Conservation (phyloP, 2,113 vertebrate genomes). For the Rhynchomys soricoides region DNA sequence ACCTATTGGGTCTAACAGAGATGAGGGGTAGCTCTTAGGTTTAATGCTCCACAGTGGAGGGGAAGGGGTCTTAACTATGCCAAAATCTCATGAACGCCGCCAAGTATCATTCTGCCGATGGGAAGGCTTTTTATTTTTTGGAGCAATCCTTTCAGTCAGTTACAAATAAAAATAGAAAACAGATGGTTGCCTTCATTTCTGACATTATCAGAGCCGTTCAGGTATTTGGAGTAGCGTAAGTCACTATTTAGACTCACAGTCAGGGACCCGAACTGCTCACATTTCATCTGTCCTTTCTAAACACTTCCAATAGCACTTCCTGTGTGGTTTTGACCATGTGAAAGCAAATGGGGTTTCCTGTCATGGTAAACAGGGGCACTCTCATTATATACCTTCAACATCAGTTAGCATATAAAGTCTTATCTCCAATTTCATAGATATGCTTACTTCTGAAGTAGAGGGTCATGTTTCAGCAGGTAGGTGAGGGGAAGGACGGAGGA, state of each 20-base stretch:
- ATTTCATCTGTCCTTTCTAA: neutral
- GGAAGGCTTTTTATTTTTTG: neutral
- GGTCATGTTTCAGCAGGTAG: neutral
- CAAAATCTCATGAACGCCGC: neutral
- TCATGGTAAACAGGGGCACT: neutral
- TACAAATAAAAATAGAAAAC: neutral
- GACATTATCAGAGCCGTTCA: neutral
- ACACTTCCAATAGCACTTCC: neutral
- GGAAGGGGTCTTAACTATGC: neutral
- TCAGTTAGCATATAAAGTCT: neutral
- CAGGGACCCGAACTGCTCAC: neutral
- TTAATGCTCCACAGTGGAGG: neutral
- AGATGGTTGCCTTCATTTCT: neutral
- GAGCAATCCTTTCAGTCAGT: neutral
- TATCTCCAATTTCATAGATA: neutral
- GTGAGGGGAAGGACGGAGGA: neutral
- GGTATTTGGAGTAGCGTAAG: neutral
- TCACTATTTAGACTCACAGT: neutral
- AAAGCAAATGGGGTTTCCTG: neutral
- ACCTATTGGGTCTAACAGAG: neutral
- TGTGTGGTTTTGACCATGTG: neutral
- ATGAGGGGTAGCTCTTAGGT: neutral
- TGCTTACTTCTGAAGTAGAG: conserved; percentile 13
- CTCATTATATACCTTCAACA: neutral
- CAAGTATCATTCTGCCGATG: neutral